Evolutionary conservation across 1,140 invertebrate genomes (phyloP).

Genomic region (Danaus plexippus): DNA sequence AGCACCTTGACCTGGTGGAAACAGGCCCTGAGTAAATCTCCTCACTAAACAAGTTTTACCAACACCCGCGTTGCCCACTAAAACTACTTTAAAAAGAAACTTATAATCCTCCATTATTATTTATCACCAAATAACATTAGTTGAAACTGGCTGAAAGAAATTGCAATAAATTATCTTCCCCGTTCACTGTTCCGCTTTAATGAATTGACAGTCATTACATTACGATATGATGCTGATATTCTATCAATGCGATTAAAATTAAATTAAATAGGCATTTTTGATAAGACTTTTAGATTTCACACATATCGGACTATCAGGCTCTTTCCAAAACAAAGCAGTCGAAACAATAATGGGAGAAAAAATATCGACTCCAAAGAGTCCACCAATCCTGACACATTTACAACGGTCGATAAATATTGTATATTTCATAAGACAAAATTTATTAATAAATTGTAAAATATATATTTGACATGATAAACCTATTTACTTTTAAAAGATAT

Average conservation of each 20-base stretch:
- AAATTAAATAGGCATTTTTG: conserved; percentile 44
- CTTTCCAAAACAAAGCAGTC: conserved; percentile 4
- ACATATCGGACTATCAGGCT: conserved; percentile 2
- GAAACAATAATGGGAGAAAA: conserved; percentile 5
- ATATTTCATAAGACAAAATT: too few relatives aligned
- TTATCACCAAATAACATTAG: conserved; percentile 53
- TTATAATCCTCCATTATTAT: conserved; percentile 95
- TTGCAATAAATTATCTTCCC: conserved; percentile 43
- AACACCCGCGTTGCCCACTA: conserved; percentile 95
- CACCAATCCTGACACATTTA: too few relatives aligned
- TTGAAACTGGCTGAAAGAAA: conserved; percentile 38
- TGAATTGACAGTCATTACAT: conserved; percentile 51
- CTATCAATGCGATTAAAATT: conserved; percentile 38
- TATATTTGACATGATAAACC: too few relatives aligned
- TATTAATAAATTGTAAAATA: too few relatives aligned
- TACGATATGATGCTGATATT: conserved; percentile 43
- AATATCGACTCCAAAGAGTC: too few relatives aligned
- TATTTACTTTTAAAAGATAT: too few relatives aligned
- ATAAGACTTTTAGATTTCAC: conserved; percentile 33
- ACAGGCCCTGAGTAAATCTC: conserved; percentile 92
- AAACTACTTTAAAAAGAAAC: conserved; percentile 97
- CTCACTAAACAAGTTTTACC: conserved; percentile 95
- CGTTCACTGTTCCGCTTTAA: conserved; percentile 57
- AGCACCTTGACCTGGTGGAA: conserved; percentile 97
- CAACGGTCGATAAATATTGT: too few relatives aligned